phyloP scores from a whole-genome alignment of 2,113 vertebrate species.

The Hucho hucho region DNA sequence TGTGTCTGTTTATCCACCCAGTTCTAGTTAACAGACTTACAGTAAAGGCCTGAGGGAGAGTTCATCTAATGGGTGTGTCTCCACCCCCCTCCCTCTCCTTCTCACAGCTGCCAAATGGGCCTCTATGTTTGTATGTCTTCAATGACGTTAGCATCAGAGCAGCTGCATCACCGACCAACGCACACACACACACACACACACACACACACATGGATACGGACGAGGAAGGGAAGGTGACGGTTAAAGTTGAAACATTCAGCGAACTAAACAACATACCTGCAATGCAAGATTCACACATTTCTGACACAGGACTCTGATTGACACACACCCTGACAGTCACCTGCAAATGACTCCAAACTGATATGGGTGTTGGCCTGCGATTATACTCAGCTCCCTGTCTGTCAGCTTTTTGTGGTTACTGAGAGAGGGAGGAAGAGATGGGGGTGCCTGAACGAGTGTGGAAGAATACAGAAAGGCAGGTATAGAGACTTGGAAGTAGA shows the following conservation, averaged over 20 bases:
- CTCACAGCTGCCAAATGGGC: slow-evolving; percentile 51
- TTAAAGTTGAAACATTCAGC: background rate
- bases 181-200: slow-evolving; percentile 17
- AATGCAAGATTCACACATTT: background rate
- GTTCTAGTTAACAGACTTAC: slow-evolving; percentile 41
- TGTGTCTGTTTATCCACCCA: slow-evolving; percentile 3
- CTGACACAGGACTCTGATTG: background rate
- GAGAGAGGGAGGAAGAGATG: background rate
- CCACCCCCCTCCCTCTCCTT: slow-evolving; percentile 42
- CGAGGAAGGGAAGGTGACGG: background rate
- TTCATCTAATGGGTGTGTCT: slow-evolving; percentile 67
- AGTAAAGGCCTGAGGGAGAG: slow-evolving; percentile 50
- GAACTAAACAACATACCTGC: background rate
- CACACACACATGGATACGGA: background rate
- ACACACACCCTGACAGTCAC: slow-evolving; percentile 27
- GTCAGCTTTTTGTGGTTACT: slow-evolving; percentile 53
- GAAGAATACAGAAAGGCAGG: background rate
- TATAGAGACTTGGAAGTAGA: background rate
- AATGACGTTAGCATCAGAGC: slow-evolving; percentile 45
- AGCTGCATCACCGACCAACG: slow-evolving; percentile 48
- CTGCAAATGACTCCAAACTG: slow-evolving; percentile 37
- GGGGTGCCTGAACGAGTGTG: background rate
- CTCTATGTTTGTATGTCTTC: slow-evolving; percentile 28
- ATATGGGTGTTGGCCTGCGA: slow-evolving; percentile 61
- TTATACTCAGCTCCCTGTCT: slow-evolving; percentile 58